Percentiles rank a stretch among this genome's conserved stretches.
Conservation (phyloP, 2,888 invertebrate genomes). For the Drosophila recens region DNA sequence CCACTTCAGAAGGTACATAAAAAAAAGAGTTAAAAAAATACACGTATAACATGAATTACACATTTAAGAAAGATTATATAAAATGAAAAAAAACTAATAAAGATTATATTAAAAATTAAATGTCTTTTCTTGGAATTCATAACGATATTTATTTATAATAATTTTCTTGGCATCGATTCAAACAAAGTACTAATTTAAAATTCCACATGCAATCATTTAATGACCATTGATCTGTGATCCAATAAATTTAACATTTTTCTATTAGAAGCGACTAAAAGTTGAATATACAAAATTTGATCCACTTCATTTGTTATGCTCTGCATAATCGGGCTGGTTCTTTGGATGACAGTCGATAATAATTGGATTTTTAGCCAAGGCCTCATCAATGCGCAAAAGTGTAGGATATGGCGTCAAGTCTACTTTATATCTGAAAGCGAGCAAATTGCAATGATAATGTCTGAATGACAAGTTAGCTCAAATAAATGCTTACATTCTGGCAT, state of each 20-base stretch:
- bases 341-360: slow-evolving; percentile 97
- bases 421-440: slow-evolving; percentile 89
- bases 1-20: slow-evolving; percentile 66
- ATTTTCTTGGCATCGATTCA: neutral
- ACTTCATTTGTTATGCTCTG: slow-evolving; percentile 79
- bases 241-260: neutral
- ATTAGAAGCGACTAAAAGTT: neutral
- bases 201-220: too few species aligned
- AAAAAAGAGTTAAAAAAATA: slow-evolving; percentile 56
- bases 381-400: slow-evolving; percentile 93
- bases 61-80: slow-evolving; percentile 80
- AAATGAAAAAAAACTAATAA: slow-evolving; percentile 69
- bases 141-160: neutral
- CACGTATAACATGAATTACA: slow-evolving; percentile 73
- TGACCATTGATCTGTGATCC: neutral
- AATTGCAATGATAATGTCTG: neutral
- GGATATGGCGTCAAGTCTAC: slow-evolving; percentile 95
- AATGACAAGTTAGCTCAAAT: neutral
- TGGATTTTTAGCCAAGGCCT: slow-evolving; percentile 93
- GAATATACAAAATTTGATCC: neutral
- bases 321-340: slow-evolving; percentile 96
- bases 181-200: neutral
- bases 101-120: slow-evolving; percentile 74
- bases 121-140: neutral
- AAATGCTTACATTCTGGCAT: slow-evolving; percentile 88